These are phyloP conservation scores for Eristalis tenax DNA, from an alignment of 2,888 invertebrate species.

Conservation along the genomic window DNA sequence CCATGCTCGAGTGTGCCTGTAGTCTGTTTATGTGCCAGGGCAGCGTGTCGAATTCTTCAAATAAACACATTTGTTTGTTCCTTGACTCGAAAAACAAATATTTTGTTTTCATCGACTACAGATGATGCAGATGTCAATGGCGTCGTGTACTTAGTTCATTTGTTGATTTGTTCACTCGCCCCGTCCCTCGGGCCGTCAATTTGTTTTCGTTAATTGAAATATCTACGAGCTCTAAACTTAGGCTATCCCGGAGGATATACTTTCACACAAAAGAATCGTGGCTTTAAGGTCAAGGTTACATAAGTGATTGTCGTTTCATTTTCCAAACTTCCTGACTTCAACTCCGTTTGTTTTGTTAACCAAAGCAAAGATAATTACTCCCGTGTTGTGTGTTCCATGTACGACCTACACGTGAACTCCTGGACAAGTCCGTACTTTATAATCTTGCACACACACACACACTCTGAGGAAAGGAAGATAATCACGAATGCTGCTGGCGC, in stretches of 20 bases:
- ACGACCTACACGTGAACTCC: background rate
- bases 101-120: background rate
- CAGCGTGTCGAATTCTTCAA: background rate
- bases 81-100: background rate
- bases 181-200: background rate
- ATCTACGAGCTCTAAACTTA: background rate
- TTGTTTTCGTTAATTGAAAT: background rate
- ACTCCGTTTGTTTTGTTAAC: slow-evolving; percentile 4
- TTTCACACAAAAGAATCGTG: background rate
- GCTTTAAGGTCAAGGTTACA: slow-evolving; percentile 5
- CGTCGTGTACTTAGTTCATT: background rate
- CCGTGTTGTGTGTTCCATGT: background rate
- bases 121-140: background rate
- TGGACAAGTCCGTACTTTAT: slow-evolving; percentile 13
- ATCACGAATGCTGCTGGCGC: slow-evolving; percentile 18
- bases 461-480: background rate
- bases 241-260: background rate
- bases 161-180: background rate
- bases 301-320: background rate
- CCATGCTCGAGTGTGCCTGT: background rate
- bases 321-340: background rate
- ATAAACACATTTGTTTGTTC: background rate
- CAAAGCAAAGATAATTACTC: slow-evolving; percentile 5
- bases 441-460: slow-evolving; percentile 4
- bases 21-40: background rate